Evolutionary conservation across 2,797 vertebrate genomes (phyloP), one percentile per base, ranked within the genome.

Genomic region (Typhlichthys subterraneus): DNA sequence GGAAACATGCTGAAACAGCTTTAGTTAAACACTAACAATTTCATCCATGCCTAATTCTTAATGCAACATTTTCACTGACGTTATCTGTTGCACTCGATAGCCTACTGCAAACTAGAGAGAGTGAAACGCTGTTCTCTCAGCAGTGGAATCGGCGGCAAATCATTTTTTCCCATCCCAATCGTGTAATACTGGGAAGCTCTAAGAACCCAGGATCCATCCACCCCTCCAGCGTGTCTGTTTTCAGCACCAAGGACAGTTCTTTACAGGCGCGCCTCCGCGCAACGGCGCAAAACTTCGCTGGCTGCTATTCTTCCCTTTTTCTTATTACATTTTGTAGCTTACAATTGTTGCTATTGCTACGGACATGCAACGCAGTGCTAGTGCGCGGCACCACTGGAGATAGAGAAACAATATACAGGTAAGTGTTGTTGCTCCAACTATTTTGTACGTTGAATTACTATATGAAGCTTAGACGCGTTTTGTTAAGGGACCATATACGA

Each of bases 191-290:
- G 38, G 38, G 38, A 42, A 9, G 38, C 38, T 42, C 38, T 42
- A 9, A 42, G 7, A 42, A 42, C 38, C 38, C 38, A 9, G 38
- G n/a, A 79, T 75, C 71, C 75, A 45, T 53, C 61, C 51, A 42
- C 73, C 65, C 63, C 61, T 53, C 57, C 65, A 13, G 59, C 11
- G 23, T 10, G 51, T 33, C 50, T 64, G 65, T 61, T 5, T 76
- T 83, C 88, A 92, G 90, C 52, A 92, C 90, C 87, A 12, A 75
- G 85, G 92, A 90, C 88, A 92, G 89, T 77, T 91, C 80, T 86
- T 61, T 46, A 55, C 71, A 63, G 70, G 33, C 58, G 70, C 76
- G 59, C 73, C 57, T 74, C 72, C 57, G 64, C 70, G 74, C 75
- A 52, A 53, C 70, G 69, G 59, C 59, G 64, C 31, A 49, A 77